Evolutionary conservation across 1,140 invertebrate species (phyloP), one percentile per base, ranked within the genome.

Genomic region (Chrysopa pallens): DNA sequence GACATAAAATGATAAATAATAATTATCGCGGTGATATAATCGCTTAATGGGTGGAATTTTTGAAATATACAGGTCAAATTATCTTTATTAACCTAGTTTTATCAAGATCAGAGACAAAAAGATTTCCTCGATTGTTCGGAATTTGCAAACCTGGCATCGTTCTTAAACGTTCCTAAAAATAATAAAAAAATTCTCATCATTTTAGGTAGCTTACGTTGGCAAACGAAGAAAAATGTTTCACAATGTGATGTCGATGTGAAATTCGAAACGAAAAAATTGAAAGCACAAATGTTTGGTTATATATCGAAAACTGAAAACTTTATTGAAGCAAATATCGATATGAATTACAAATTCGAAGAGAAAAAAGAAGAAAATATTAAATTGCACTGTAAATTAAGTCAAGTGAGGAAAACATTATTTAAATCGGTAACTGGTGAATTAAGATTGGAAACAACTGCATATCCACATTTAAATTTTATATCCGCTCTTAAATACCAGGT

Each of bases 401-500:
- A 0, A 73, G 73, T 51, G 69, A 69, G 0, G 64, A 80, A 42
- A 67, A 74, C 11, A 67, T 69, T 36, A 61, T 64, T 23, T 23
- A 23, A 23, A 36, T 53, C 60, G 5, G 47, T 57, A 27, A 39
- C 69, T 35, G 78, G 73, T 0, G 72, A 76, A 44, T 52, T 82
- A 36, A 69, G 74, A 29, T 58, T 86, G 35, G 67, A 74, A 14
- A 80, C 78, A 8, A 75, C 78, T 0, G 78, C 80, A 0, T 85
- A 86, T 66, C 77, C 80, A 0, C 69, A 76, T 39, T 69, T 82
- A 6, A 83, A 86, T 54, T 76, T 82, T 40, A 70, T 75, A 27
- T 61, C 76, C n/a, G 69, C 72, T 7, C 55, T 74, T 0, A 75
- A 67, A 52, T 78, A 78, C 52, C 64, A 68, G 57, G 73, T 75